These are phyloP conservation scores for Limnephilus rhombicus DNA, from an alignment of 2,888 invertebrate species.

Conservation along the genomic window DNA sequence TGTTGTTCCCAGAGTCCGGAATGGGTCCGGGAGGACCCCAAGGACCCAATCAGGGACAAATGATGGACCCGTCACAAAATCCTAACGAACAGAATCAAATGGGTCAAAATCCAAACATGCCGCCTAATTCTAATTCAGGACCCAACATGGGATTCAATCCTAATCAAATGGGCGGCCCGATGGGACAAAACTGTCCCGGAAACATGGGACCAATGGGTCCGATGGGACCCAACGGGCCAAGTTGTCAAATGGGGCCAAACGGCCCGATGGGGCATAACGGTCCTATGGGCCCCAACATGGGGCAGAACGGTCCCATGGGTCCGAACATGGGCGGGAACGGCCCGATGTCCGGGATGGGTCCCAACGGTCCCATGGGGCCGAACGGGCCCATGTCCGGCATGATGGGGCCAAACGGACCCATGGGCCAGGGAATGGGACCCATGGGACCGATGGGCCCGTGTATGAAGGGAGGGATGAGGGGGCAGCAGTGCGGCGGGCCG, in stretches of 20 bases:
- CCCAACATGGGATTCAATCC: conserved; percentile 68
- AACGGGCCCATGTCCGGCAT: conserved; percentile 72
- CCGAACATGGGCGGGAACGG: conserved; percentile 68
- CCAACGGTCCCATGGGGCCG: conserved; percentile 66
- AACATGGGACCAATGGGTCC: conserved; percentile 69
- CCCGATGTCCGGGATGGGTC: conserved; percentile 70
- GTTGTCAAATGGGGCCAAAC: conserved; percentile 69
- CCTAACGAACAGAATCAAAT: conserved; percentile 72
- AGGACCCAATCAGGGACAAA: conserved; percentile 65
- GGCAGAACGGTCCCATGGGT: conserved; percentile 68
- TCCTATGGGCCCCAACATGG: conserved; percentile 73
- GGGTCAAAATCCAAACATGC: conserved; percentile 70
- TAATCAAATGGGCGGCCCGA: conserved; percentile 74
- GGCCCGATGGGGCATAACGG: conserved; percentile 75
- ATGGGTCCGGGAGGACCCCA: conserved; percentile 69
- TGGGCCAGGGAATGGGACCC: conserved; percentile 73
- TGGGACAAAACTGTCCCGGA: conserved; percentile 60
- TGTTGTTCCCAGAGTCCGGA: conserved; percentile 90
- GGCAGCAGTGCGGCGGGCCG: conserved; percentile 74
- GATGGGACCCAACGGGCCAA: conserved; percentile 65
- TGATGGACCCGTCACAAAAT: conserved; percentile 71
- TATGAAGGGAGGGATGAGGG: conserved; percentile 76
- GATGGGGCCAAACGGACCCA: conserved; percentile 69
- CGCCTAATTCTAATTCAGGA: conserved; percentile 69
- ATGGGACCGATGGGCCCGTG: conserved; percentile 78